Evolutionary conservation across 2,113 vertebrate genomes (phyloP), one percentile per base, ranked within the genome.

Genomic region (Meriones unguiculatus): DNA sequence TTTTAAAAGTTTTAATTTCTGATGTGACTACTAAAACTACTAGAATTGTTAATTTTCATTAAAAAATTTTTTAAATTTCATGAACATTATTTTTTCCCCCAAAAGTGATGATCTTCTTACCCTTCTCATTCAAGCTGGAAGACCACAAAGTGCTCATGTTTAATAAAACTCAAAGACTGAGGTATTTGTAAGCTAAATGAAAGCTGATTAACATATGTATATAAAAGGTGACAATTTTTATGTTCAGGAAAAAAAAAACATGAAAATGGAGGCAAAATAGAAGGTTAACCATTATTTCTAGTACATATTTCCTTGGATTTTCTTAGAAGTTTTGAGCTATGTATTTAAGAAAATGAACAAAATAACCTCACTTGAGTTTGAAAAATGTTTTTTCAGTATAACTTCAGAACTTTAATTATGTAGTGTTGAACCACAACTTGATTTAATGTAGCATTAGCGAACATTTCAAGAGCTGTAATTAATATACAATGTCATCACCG

Each of bases 61-160:
- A 1, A n/a, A 14, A 64, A 24, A 30, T 5, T 52, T 52, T 28
- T 54, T 1, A 18, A 24, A 77, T 4, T 50, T 94, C 20, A 15
- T 32, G 1, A 50, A 24, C 0, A 35, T 0, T 0, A 1, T 78
- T 54, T n/a, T 41, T 57, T 0, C 5, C 4, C 30, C 5, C 7
- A 92, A 92, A 28, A 46, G 67, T 30, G 28, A 73, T 38, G 24
- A 52, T n/a, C 35, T 57, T 89, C 46, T 32, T 67, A 46, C 41
- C 1, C 50, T 75, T 38, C 3, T 4, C 82, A 69, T 22, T 41
- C 41, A 41, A 41, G 41, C 41, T 41, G 41, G 41, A 41, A 41
- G 41, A 77, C 50, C 30, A 0, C 13, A 77, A 76, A 30, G 15
- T 17, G 2, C 75, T 77, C 67, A 32, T 50, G 25, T 52, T 32